phyloP scores from a whole-genome alignment of 92 coral and sea anemone species.

The Parazoanthus atlanticus region DNA sequence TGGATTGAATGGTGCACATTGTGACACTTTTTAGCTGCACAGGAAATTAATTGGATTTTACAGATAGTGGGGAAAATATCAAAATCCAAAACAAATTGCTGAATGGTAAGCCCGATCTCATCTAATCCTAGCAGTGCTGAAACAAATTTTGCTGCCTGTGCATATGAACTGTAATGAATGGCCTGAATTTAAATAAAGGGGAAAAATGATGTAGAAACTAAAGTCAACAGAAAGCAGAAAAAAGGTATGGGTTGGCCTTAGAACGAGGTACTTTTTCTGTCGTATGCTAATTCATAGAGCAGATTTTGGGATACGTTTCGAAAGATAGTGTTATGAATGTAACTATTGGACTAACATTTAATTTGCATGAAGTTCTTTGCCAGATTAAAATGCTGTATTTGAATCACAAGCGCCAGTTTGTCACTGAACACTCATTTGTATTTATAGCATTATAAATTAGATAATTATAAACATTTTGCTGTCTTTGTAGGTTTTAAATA shows the following conservation, averaged over 20 bases:
- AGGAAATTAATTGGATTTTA: too few relatives aligned
- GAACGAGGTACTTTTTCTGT: background rate
- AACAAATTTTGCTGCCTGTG: background rate
- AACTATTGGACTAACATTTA: background rate
- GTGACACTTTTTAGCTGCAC: background rate
- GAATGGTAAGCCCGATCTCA: background rate
- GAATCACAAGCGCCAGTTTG: background rate
- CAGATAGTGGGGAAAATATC: too few relatives aligned
- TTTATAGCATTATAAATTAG: conserved; percentile 28
- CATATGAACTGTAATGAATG: background rate
- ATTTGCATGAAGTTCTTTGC: background rate
- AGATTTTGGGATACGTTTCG: background rate
- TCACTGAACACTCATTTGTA: conserved; percentile 22
- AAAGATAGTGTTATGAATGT: background rate
- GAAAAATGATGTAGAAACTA: too few relatives aligned
- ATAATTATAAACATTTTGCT: background rate
- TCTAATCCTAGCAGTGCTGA: background rate
- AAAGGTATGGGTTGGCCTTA: background rate
- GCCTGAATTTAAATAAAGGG: background rate
- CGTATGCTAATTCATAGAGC: background rate
- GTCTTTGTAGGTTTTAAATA: conserved; percentile 19
- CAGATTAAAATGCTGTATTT: background rate
- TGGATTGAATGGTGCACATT: background rate
- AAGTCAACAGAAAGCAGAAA: background rate
- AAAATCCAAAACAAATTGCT: background rate